Percentiles rank a stretch among this genome's conserved stretches.
Conservation (phyloP, 2,113 vertebrate species). For the Ptychochromis oligacanthus region DNA sequence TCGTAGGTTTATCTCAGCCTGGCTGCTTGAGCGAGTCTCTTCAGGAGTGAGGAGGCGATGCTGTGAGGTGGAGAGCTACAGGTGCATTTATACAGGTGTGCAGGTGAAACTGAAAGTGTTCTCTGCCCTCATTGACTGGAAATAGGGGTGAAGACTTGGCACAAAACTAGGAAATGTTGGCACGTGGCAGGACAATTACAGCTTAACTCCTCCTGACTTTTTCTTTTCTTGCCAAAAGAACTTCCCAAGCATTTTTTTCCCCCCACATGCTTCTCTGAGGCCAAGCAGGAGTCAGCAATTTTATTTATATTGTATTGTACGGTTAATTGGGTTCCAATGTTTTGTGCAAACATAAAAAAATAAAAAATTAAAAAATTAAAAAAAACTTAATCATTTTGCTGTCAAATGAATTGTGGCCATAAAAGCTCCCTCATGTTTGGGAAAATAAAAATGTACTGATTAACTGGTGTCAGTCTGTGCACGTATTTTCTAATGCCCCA, state of each 20-base stretch:
- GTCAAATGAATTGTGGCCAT: fast-evolving
- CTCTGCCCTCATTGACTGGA: slow-evolving; percentile 17
- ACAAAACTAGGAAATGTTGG: not conserved
- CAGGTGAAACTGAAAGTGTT: slow-evolving; percentile 54
- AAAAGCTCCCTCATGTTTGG: fast-evolving
- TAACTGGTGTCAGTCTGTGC: not conserved
- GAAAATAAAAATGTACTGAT: not conserved
- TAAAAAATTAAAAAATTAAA: too few relatives aligned
- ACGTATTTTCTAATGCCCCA: not conserved
- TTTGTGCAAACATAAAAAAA: not conserved
- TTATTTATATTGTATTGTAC: not conserved
- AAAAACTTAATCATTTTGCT: not conserved
- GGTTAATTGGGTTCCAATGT: fast-evolving
- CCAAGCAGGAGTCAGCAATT: not conserved
- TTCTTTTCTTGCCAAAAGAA: not conserved
- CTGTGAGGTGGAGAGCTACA: not conserved
- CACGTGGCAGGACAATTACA: not conserved
- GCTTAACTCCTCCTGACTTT: not conserved
- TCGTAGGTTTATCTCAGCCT: not conserved
- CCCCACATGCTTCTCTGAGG: not conserved
- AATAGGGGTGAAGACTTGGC: slow-evolving; percentile 7
- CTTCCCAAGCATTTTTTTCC: fast-evolving
- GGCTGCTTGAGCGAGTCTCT: not conserved
- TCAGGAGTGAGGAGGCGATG: slow-evolving; percentile 21
- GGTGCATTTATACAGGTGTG: slow-evolving; percentile 57